Evolutionary conservation across 2,113 vertebrate species (phyloP).

Genomic region (Oxyruncus cristatus): DNA sequence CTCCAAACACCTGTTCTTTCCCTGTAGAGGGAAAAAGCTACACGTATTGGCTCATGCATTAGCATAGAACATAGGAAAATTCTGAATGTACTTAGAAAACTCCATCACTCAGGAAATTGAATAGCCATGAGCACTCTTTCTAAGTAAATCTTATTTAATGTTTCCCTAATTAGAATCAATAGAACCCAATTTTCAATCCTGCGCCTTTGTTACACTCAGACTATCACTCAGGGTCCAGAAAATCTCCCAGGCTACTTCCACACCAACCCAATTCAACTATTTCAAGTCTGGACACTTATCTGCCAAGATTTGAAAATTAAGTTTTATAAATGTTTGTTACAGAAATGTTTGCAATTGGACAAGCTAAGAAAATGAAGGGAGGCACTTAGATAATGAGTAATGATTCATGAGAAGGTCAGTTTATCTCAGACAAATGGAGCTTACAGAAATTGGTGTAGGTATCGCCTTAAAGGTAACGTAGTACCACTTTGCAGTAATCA

Average conservation of each 20-base stretch:
- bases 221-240: slow-evolving; percentile 82
- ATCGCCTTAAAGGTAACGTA: slow-evolving; percentile 61
- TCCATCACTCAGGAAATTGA: slow-evolving; percentile 72
- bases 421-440: slow-evolving; percentile 58
- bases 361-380: slow-evolving; percentile 58
- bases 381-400: slow-evolving; percentile 63
- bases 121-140: slow-evolving; percentile 81
- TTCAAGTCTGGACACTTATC: slow-evolving; percentile 50
- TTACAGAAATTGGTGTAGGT: slow-evolving; percentile 55
- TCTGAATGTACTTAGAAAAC: slow-evolving; percentile 35
- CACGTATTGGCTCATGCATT: neutral
- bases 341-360: slow-evolving; percentile 65
- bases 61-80: neutral
- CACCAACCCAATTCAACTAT: neutral
- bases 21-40: neutral
- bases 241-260: slow-evolving; percentile 64
- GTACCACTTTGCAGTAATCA: slow-evolving; percentile 46
- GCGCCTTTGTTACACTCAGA: slow-evolving; percentile 80
- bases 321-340: slow-evolving; percentile 71
- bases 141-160: slow-evolving; percentile 96
- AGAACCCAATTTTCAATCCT: slow-evolving; percentile 90
- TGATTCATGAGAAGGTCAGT: slow-evolving; percentile 60
- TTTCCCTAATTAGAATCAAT: slow-evolving; percentile 99
- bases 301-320: slow-evolving; percentile 68
- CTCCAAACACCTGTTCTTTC: neutral